phyloP scores from a whole-genome alignment of 2,888 invertebrate genomes.

The Cosmia pyralina region DNA sequence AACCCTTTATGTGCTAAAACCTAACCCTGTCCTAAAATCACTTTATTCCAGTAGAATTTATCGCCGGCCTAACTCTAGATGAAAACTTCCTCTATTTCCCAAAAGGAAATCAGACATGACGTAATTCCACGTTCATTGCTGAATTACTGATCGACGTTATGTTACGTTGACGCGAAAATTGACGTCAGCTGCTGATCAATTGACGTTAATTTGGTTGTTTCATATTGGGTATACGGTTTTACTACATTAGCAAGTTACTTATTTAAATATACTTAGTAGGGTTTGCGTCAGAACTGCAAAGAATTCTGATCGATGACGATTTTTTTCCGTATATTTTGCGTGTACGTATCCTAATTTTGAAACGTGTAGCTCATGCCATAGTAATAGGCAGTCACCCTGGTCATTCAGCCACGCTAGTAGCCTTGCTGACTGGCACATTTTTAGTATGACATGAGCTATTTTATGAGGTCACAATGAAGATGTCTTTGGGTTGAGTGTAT shows the following conservation, averaged over 20 bases:
- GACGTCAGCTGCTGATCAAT: constrained; percentile 23
- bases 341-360: background rate
- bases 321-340: background rate
- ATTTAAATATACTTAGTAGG: background rate
- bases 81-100: constrained; percentile 41
- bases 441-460: background rate
- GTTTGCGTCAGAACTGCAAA: background rate
- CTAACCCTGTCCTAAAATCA: too few species aligned
- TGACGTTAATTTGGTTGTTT: constrained; percentile 36
- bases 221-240: constrained; percentile 14
- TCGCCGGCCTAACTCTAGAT: background rate
- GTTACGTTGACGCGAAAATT: constrained; percentile 30
- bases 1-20: background rate
- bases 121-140: constrained; percentile 27
- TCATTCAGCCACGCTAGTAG: background rate
- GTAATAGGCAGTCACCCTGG: background rate
- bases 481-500: background rate
- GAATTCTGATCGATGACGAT: background rate
- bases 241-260: background rate
- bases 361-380: background rate
- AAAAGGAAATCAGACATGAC: constrained; percentile 48
- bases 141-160: constrained; percentile 34
- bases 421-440: background rate
- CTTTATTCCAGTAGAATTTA: background rate
- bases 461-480: background rate